Base-by-base conservation (phyloP, 2,797 vertebrate species). In the Sebastes hubbsi region DNA sequence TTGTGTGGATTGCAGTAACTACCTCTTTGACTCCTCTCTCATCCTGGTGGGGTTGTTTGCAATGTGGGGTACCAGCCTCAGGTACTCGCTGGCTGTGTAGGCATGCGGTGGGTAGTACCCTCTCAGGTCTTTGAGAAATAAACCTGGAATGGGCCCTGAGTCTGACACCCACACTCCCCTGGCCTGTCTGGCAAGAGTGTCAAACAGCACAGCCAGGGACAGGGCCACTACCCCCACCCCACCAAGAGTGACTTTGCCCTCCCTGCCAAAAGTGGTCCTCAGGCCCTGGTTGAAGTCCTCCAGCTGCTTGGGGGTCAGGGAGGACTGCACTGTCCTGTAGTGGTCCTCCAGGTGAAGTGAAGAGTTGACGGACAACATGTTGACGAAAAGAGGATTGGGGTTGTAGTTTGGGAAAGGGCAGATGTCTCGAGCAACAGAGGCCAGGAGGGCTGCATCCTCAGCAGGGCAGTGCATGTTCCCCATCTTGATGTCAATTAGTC, bases 31-130 rank as follows among this genome's bases (percentile, higher is more conserved):
- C 72, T 75, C 63, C 36, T 79, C 24, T 66, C 2, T 82, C 85
- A 88, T 88, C 63, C 70, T 79, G 20, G 6, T 59, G 13, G 88
- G 74, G 25, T 82, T 89, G 78, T 87, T 88, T 24, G 81, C 78
- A 4, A 87, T 83, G 66, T 83, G 22, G 24, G 85, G 85, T 25
- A 87, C 78, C 61, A 83, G 71, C 52, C 81, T 79, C 52, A 87
- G 58, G 36, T 79, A 88, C n/a, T 74, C 54, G 16, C 84, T 87
- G 69, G 69, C 5, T 0, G 78, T 86, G 64, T 73, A 24, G 56
- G 75, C 64, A 2, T 62, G 14, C 0, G 79, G 71, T 52, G 46
- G 74, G 32, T 87, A 81, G 25, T 18, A 18, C 14, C 65, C 80
- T 20, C 34, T 73, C 16, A 2, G 27, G 6, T 84, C 12, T 56